Evolutionary conservation across 2,888 invertebrate genomes (phyloP), one percentile per base, ranked within the genome.

Genomic region (Augiades crinisus): DNA sequence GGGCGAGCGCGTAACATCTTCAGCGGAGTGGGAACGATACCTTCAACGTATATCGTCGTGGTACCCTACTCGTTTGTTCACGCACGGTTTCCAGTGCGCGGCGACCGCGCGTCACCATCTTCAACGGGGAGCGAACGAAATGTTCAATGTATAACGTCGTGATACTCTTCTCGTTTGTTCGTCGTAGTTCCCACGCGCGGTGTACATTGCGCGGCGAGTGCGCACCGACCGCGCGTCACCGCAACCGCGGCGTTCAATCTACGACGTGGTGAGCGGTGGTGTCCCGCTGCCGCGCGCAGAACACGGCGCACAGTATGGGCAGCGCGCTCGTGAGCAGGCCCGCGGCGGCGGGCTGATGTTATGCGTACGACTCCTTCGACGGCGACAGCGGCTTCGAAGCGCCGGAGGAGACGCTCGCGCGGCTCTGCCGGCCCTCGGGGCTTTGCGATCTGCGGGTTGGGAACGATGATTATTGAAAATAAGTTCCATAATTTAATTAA

Each of bases 301-400:
- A 78, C 53, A 72, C 83, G 55, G 85, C 81, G 73, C 88, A 87
- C 49, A 88, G 73, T 27, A 74, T 71, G 54, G 87, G 86, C 61
- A 87, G 65, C 10, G 86, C 86, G 65, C 73, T 66, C 57, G 78
- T 66, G 49, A 85, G 78, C 13, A 80, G 64, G 53, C 84, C 78
- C 53, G 77, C 81, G 72, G 76, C 75, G 65, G 74, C 53, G 56
- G 64, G 71, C 69, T 81, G 68, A 60, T 68, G 88, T 84, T 88
- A 88, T 78, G 89, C 89, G 73, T 70, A 78, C 66, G 87, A 79
- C 53, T 89, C 89, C 64, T 82, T 82, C 1, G 71, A 74, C 5
- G 87, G 87, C 33, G 78, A 82, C 50, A 72, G 57, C 38, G 75
- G 81, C 75, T 87, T 85, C 49, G 78, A 75, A 5, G 86, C 13